A percentile compares a stretch with the other conserved stretches of the same genome.
phyloP scores from a whole-genome alignment of 2,797 vertebrate species.

The Lithobates pipiens region DNA sequence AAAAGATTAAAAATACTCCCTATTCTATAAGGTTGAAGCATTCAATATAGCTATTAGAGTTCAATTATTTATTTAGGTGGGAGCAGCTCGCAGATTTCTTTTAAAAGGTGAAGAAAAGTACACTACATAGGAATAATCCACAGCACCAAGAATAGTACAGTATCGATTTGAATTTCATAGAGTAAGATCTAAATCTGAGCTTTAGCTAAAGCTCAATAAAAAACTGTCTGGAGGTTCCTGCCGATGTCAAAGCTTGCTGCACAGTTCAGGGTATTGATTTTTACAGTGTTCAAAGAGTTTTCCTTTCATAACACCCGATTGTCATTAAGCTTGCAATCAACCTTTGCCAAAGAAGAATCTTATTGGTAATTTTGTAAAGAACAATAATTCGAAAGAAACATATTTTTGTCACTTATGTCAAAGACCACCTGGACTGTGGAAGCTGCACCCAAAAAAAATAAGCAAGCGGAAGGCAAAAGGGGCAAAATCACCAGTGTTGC shows the following conservation, averaged over 20 bases:
- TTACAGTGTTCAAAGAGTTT: conserved; percentile 30
- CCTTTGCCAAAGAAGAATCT: not conserved
- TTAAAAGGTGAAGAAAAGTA: conserved; percentile 26
- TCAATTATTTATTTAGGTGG: not conserved
- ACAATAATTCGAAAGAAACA: not conserved
- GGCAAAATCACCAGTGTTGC: too few species aligned
- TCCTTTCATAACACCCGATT: not conserved
- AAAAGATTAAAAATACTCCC: not conserved
- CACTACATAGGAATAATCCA: conserved; percentile 24
- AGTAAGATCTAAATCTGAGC: conserved; percentile 34
- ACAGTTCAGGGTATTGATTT: conserved; percentile 48
- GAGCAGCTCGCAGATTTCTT: not conserved
- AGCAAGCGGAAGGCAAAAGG: too few species aligned
- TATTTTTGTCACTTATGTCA: too few species aligned
- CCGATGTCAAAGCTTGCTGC: conserved; percentile 25
- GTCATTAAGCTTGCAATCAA: not conserved
- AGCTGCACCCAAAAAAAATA: too few species aligned
- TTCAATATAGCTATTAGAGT: not conserved
- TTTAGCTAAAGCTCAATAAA: conserved; percentile 36
- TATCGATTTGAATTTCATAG: conserved; percentile 46
- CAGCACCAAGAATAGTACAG: conserved; percentile 2
- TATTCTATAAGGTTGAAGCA: not conserved
- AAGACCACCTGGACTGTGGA: too few species aligned
- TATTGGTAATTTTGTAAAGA: not conserved
- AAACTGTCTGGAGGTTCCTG: conserved; percentile 34